Conservation (phyloP, 2,888 invertebrate genomes). For the Urechis unicinctus region DNA sequence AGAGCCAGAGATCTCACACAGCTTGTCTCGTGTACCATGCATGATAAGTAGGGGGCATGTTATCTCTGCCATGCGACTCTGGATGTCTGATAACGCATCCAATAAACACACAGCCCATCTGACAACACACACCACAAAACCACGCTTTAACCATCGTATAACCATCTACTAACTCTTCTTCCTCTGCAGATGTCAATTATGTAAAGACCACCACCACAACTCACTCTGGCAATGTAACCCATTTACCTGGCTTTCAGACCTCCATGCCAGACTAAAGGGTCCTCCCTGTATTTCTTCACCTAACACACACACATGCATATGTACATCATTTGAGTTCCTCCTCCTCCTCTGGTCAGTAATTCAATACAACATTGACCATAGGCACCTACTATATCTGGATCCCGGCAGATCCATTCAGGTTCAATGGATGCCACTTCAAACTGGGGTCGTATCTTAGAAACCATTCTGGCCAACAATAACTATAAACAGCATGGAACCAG, state of each 20-base stretch:
- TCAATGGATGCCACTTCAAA: slow-evolving; percentile 32
- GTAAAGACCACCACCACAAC: too few species aligned
- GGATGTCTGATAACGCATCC: slow-evolving; percentile 31
- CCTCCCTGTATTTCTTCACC: slow-evolving; percentile 43
- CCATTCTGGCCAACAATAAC: slow-evolving; percentile 33
- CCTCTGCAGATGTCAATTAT: neutral
- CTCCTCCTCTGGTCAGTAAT: neutral
- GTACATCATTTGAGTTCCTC: neutral
- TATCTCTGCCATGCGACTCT: slow-evolving; percentile 27
- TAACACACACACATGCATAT: slow-evolving; percentile 16
- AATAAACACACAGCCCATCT: slow-evolving; percentile 41
- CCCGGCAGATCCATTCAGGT: slow-evolving; percentile 32
- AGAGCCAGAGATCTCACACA: slow-evolving; percentile 24
- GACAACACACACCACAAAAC: slow-evolving; percentile 30
- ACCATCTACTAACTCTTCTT: neutral
- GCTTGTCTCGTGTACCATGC: slow-evolving; percentile 45
- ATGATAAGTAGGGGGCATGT: slow-evolving; percentile 44
- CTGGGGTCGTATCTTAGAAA: slow-evolving; percentile 35
- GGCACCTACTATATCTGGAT: slow-evolving; percentile 27
- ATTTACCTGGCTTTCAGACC: slow-evolving; percentile 42
- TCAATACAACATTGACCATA: neutral
- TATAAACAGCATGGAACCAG: slow-evolving; percentile 21
- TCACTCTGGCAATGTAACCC: too few species aligned
- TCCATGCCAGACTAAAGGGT: slow-evolving; percentile 46
- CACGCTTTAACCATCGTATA: slow-evolving; percentile 34